Conservation (phyloP, 2,888 invertebrate genomes). For the Volucella bombylans region DNA sequence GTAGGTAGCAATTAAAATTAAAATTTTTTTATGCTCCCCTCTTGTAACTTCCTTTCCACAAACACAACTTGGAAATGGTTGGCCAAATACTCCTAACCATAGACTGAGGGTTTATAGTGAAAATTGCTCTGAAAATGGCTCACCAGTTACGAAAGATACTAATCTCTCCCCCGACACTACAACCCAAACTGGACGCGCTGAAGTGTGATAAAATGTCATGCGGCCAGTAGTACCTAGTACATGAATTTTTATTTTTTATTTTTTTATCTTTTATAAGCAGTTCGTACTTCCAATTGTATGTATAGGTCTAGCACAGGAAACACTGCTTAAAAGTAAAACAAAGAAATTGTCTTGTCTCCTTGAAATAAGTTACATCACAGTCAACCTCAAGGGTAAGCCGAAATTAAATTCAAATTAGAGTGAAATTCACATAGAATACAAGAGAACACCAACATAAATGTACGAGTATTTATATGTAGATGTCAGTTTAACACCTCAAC, state of each 20-base stretch:
- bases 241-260: slow-evolving; percentile 23
- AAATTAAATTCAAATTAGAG: slow-evolving; percentile 71
- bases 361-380: slow-evolving; percentile 45
- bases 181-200: slow-evolving; percentile 62
- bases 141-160: slow-evolving; percentile 69
- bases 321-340: slow-evolving; percentile 26
- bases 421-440: slow-evolving; percentile 34
- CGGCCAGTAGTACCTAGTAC: slow-evolving; percentile 39
- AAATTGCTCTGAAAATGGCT: slow-evolving; percentile 69
- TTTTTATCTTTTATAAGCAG: not conserved
- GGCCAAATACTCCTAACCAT: not conserved
- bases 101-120: slow-evolving; percentile 50
- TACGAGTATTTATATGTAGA: slow-evolving; percentile 56
- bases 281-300: slow-evolving; percentile 2
- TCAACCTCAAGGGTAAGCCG: slow-evolving; percentile 34
- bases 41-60: slow-evolving; percentile 33
- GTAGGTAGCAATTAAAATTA: slow-evolving; percentile 73
- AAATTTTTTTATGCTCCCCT: slow-evolving; percentile 59
- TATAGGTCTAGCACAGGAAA: not conserved
- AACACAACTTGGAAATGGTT: not conserved
- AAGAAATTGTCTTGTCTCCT: slow-evolving; percentile 39
- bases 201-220: slow-evolving; percentile 74
- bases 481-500: slow-evolving; percentile 71
- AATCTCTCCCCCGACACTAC: slow-evolving; percentile 53
- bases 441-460: not conserved